Percentiles rank a stretch among this genome's conserved stretches.
Evolutionary conservation across 2,797 vertebrate genomes (phyloP).

Genomic region (Ispidina picta): DNA sequence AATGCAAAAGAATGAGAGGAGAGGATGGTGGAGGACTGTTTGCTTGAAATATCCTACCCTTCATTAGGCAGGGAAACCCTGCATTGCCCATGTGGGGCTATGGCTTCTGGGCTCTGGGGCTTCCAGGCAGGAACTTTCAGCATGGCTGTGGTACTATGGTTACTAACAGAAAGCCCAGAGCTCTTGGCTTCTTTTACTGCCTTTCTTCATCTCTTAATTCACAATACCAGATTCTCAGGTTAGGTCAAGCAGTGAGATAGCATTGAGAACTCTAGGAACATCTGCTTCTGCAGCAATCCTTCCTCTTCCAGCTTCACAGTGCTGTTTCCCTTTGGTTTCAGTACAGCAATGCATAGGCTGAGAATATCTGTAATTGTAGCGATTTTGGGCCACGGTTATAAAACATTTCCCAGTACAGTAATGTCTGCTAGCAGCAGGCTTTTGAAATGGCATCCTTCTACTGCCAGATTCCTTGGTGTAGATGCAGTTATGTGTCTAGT

Average conservation of each 20-base stretch:
- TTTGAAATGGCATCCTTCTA: conserved; percentile 22
- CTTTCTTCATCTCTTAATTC: neutral
- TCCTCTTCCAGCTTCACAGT: neutral
- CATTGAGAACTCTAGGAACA: neutral
- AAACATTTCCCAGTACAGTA: neutral
- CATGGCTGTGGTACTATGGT: neutral
- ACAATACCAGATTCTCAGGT: neutral
- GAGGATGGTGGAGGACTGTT: neutral
- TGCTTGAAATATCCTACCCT: neutral
- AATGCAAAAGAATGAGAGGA: neutral
- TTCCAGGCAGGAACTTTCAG: neutral
- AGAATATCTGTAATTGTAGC: neutral
- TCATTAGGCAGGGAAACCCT: neutral
- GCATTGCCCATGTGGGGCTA: rapidly evolving
- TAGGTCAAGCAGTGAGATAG: neutral
- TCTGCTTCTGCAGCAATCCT: neutral
- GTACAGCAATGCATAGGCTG: neutral
- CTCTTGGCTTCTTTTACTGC: neutral
- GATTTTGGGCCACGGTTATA: neutral
- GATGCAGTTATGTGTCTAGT: neutral
- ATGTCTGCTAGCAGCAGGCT: neutral
- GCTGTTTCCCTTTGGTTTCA: neutral
- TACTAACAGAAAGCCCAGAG: neutral
- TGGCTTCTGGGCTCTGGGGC: rapidly evolving
- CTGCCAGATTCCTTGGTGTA: neutral